Base-by-base conservation (phyloP, 2,113 vertebrate species). In the Leiothrix lutea region DNA sequence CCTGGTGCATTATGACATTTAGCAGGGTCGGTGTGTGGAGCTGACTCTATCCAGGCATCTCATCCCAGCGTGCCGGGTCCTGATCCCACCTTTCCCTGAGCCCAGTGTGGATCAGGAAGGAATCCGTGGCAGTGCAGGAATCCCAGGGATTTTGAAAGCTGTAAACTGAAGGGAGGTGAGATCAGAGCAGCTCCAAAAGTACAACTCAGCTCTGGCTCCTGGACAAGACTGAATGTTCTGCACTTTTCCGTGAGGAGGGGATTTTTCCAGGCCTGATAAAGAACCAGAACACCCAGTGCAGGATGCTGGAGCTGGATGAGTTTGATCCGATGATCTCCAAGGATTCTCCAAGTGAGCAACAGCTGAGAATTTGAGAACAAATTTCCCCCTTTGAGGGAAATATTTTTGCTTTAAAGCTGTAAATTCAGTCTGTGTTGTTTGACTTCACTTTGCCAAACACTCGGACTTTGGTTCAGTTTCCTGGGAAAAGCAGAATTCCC, bases 1-100 rank as follows among this genome's bases (percentile, higher is more conserved):
- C 78, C 80, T 47, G 36, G 91, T 31, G 86, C 80, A 57, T 85
- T 61, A 85, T 94, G 96, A 92, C 84, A 57, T 88, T 86, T 93
- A 94, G 82, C 69, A 29, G 85, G 82, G 89, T 92, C 38, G 28
- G 73, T 84, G 56, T 9, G 50, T 45, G 92, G 29, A 70, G 48
- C 91, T 94, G 92, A 72, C 83, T 95, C 84, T 36, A 60, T 84
- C 84, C 77, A 78, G 54, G 62, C 48, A 11, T 53, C 10, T 2
- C 64, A 35, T 36, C 9, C 3, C 54, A 69, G 4, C 2, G 28
- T 1, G 25, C 28, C 23, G 7, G 70, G 93, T 88, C 88, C 58
- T 90, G 74, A 94, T 78, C 96, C 93, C 69, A 20, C 15, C 44
- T 44, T 75, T 45, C 19, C 73, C 15, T 26, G 48, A 74, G 36